phyloP scores from a whole-genome alignment of 2,888 invertebrate genomes.

The Podabrus alpinus region DNA sequence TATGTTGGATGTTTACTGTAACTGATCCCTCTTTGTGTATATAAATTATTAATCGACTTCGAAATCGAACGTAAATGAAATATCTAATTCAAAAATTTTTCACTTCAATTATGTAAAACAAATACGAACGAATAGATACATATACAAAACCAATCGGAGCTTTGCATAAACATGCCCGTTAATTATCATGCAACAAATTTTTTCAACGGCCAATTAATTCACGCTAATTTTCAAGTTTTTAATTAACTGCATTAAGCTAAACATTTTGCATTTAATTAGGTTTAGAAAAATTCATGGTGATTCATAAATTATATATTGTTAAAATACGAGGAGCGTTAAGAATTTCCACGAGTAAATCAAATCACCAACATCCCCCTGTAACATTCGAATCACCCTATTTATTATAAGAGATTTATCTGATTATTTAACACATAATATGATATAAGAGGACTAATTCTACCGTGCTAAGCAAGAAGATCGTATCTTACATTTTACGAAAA shows the following conservation, averaged over 20 bases:
- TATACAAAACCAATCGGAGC: neutral
- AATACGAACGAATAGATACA: neutral
- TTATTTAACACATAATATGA: too few species aligned
- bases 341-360: too few species aligned
- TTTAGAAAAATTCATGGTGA: too few species aligned
- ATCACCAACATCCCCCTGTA: too few species aligned
- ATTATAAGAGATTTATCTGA: too few species aligned
- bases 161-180: neutral
- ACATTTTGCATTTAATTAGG: too few species aligned
- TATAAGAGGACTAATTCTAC: too few species aligned
- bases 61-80: neutral
- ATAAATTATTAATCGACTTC: neutral
- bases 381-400: too few species aligned
- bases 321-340: too few species aligned
- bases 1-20: constrained; percentile 16
- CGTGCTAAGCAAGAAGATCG: too few species aligned
- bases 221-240: neutral
- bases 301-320: too few species aligned
- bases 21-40: constrained; percentile 2
- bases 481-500: too few species aligned
- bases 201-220: neutral
- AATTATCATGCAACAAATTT: neutral
- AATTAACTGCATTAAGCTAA: neutral
- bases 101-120: neutral
- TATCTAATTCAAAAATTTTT: neutral